Base-by-base conservation (phyloP, 2,797 vertebrate genomes). In the Babyrousa celebensis region DNA sequence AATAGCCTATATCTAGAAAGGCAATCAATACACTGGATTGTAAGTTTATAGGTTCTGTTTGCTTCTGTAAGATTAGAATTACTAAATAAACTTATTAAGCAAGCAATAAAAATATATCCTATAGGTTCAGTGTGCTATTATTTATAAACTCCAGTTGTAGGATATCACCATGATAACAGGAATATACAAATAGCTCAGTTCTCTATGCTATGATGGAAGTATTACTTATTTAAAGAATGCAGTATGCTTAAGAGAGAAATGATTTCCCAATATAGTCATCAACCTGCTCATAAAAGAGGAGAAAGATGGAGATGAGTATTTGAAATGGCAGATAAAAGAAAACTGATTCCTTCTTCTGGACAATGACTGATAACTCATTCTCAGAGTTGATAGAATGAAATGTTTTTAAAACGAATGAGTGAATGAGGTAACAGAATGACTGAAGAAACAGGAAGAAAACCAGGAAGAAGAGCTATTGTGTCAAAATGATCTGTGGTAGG, bases 331-430 rank as follows among this genome's bases (percentile, higher is more conserved):
- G 54, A 77, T 54, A 32, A 83, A 85, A 54, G 70, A 87, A 85
- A 95, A 90, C 0, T 54, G 16, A 93, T 63, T 74, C 29, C 48
- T 74, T 94, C 27, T 36, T 10, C 7, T 83, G n/a, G 27, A 70
- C 74, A 84, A 88, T 97, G 95, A 96, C 48, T 95, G 85, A 89
- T 6, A 96, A 96, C 86, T 96, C 65, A 87, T 10, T 65, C 67
- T 86, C 40, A 16, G 54, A 91, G 52, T 29, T 90, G 67, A 1
- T 23, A 96, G 43, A 75, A 70, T 65, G 27, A 97, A 97, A 68
- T 1, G 0, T 0, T 52, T 89, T 72, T 60, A 86, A 89, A 77
- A 65, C 83, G 68, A 95, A 74, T 83, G 17, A 80, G 10, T n/a
- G 2, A 92, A 79, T 71, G 36, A 89, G 65, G 12, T 86, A 97